A percentile compares a stretch with the other conserved stretches of the same genome.
Evolutionary conservation across 2,888 invertebrate genomes (phyloP).

Genomic region (Drosophila borealis): DNA sequence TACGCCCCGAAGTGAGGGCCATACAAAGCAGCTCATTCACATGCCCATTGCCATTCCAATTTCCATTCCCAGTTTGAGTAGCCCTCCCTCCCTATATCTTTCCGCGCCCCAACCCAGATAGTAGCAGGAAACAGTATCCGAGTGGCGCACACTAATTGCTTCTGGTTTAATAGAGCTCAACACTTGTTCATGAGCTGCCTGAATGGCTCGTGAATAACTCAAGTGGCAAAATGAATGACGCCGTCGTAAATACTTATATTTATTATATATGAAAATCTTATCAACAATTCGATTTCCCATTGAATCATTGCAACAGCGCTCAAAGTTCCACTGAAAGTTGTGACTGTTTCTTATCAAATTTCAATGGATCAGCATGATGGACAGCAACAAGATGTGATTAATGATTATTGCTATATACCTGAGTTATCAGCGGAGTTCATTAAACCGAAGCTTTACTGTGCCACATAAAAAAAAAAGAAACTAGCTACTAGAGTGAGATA

Average conservation of each 20-base stretch:
- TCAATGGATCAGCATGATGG: not conserved
- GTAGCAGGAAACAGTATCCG: constrained; percentile 19
- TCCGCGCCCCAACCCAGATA: not conserved
- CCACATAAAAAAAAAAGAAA: not conserved
- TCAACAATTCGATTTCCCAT: constrained; percentile 13
- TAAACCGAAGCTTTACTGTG: constrained; percentile 22
- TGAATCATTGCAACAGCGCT: constrained; percentile 22
- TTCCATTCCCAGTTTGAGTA: not conserved
- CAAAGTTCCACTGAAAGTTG: constrained; percentile 14
- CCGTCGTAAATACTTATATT: too few relatives aligned
- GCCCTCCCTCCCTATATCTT: not conserved
- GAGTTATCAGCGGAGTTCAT: constrained; percentile 26
- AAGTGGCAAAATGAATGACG: constrained; percentile 9
- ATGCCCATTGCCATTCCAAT: not conserved
- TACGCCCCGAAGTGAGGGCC: not conserved
- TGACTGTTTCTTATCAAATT: constrained; percentile 22
- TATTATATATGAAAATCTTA: constrained; percentile 15
- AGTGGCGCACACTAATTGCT: constrained; percentile 8
- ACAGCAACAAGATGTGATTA: constrained; percentile 28
- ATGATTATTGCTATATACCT: constrained; percentile 5
- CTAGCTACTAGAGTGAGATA: too few relatives aligned
- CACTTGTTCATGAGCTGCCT: constrained; percentile 13
- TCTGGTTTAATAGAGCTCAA: constrained; percentile 3
- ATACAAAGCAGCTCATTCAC: constrained; percentile 39
- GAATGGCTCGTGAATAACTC: constrained; percentile 11